phyloP scores from a whole-genome alignment of 2,797 vertebrate species.

The Apogon hyalosoma region DNA sequence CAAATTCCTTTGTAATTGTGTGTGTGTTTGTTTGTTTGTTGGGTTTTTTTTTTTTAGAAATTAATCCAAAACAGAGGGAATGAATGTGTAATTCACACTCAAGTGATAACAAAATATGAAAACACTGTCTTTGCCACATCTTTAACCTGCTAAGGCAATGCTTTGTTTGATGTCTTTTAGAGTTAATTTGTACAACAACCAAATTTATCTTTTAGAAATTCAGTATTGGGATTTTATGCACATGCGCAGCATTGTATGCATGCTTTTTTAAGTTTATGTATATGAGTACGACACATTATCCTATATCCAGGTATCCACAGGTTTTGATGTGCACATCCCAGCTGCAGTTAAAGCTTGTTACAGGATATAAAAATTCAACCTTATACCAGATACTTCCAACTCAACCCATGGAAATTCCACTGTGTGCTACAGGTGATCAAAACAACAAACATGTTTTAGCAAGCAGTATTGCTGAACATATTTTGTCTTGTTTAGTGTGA shows the following conservation, averaged over 20 bases:
- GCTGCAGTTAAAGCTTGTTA: neutral
- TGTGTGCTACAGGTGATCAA: neutral
- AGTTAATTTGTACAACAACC: slow-evolving; percentile 23
- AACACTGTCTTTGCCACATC: neutral
- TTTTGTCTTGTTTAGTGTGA: slow-evolving; percentile 33
- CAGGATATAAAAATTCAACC: slow-evolving; percentile 18
- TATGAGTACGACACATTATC: slow-evolving; percentile 14
- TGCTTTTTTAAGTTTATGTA: neutral
- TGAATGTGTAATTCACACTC: slow-evolving; percentile 1
- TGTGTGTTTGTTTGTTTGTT: too few relatives aligned
- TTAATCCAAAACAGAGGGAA: neutral
- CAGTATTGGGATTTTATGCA: neutral
- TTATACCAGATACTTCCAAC: slow-evolving; percentile 1
- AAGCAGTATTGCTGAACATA: slow-evolving; percentile 1
- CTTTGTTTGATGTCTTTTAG: too few relatives aligned
- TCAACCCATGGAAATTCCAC: slow-evolving; percentile 23
- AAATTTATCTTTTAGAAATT: slow-evolving; percentile 13
- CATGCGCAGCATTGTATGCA: neutral
- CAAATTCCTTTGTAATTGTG: neutral
- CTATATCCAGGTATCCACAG: neutral
- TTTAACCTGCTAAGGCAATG: slow-evolving; percentile 5
- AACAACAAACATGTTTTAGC: slow-evolving; percentile 3
- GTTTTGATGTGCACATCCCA: neutral
- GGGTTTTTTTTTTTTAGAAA: too few relatives aligned
- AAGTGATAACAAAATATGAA: slow-evolving; percentile 10